Percentiles rank a stretch among this genome's conserved stretches.
Evolutionary conservation across 1,140 invertebrate genomes (phyloP).

Genomic region (Pinna nobilis): DNA sequence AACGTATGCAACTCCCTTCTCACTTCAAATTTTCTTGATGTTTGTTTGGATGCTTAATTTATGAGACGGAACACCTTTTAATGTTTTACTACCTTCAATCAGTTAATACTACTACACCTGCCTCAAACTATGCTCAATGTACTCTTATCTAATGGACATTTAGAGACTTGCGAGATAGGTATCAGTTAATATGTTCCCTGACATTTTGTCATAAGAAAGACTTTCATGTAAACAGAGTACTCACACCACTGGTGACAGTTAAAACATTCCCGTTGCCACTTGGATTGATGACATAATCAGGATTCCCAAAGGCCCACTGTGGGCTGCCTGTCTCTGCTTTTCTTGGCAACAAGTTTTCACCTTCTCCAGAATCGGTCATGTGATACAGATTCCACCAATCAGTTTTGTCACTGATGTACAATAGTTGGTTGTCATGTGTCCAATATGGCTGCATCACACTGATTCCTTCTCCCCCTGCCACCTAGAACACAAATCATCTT

Average conservation of each 20-base stretch:
- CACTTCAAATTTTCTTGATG: too few species aligned
- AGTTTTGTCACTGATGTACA: conserved; percentile 70
- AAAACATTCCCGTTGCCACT: conserved; percentile 55
- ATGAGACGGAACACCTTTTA: too few species aligned
- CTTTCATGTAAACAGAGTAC: too few species aligned
- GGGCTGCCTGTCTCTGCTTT: conserved; percentile 65
- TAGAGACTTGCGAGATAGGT: too few species aligned
- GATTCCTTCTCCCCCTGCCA: conserved; percentile 52
- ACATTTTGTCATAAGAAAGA: too few species aligned
- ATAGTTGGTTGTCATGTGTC: conserved; percentile 63
- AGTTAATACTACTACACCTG: too few species aligned
- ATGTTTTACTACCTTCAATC: too few species aligned
- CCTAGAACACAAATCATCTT: conserved; percentile 31
- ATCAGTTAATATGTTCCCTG: too few species aligned
- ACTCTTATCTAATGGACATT: too few species aligned
- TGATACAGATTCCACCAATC: conserved; percentile 74
- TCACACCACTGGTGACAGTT: conserved; percentile 17
- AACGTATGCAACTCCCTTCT: too few species aligned
- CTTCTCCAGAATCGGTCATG: conserved; percentile 56
- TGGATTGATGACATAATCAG: conserved; percentile 58
- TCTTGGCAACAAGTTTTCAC: conserved; percentile 59
- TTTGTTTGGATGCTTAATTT: too few species aligned
- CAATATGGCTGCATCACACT: conserved; percentile 70
- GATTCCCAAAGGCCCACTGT: conserved; percentile 65
- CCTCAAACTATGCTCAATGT: too few species aligned